Percentiles rank a stretch among this genome's conserved stretches.
Evolutionary conservation across 2,113 vertebrate genomes (phyloP).

Genomic region (Sapayoa aenigma): DNA sequence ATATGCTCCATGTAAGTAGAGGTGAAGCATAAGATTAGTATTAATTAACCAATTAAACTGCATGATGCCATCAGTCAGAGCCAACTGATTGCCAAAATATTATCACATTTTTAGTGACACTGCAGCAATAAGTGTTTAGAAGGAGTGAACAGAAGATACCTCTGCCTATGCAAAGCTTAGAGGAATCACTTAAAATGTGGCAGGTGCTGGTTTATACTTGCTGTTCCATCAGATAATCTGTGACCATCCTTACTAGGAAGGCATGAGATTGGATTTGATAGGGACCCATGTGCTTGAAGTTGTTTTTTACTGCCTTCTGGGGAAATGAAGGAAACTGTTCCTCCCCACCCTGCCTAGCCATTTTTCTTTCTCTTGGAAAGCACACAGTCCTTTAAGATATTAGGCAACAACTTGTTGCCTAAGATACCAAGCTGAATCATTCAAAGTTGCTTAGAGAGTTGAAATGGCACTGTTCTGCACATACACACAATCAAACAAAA

Average conservation of each 20-base stretch:
- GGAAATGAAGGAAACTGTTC: not conserved
- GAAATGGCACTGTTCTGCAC: not conserved
- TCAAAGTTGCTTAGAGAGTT: not conserved
- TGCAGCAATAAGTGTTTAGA: not conserved
- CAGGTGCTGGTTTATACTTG: not conserved
- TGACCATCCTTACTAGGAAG: not conserved
- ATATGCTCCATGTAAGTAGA: not conserved
- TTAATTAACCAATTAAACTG: not conserved
- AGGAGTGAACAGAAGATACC: not conserved
- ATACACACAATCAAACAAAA: not conserved
- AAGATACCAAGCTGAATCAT: not conserved
- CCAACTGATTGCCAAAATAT: not conserved
- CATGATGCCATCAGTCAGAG: not conserved
- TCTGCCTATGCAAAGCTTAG: not conserved
- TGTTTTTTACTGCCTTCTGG: not conserved
- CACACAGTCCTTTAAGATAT: not conserved
- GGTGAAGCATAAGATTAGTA: not conserved
- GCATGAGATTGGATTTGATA: not conserved
- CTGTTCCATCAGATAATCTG: not conserved
- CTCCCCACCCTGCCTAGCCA: not conserved
- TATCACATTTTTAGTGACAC: not conserved
- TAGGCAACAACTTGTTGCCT: not conserved
- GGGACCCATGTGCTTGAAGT: accelerated
- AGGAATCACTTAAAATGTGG: not conserved
- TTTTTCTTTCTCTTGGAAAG: not conserved